Evolutionary conservation across 2,113 vertebrate species (phyloP).

Genomic region (Cisticola juncidis): DNA sequence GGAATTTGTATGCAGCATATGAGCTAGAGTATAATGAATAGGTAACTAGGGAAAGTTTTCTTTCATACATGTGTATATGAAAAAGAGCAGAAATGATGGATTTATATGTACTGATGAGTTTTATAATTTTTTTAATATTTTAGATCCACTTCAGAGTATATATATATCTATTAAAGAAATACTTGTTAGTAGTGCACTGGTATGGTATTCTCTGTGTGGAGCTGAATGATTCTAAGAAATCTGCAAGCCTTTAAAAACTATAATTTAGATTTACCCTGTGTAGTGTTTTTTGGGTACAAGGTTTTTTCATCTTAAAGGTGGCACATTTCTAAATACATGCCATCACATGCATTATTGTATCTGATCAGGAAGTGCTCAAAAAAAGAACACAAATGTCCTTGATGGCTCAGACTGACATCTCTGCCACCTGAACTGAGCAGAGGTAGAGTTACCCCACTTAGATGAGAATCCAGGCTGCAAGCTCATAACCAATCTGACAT

Average conservation of each 20-base stretch:
- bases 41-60: neutral
- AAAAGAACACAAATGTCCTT: neutral
- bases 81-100: neutral
- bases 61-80: neutral
- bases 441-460: neutral
- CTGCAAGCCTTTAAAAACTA: neutral
- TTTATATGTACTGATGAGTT: neutral
- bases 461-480: conserved; percentile 20
- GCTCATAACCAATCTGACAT: neutral
- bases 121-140: neutral
- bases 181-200: neutral
- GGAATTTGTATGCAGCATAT: neutral
- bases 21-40: neutral
- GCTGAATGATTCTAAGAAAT: neutral
- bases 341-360: neutral
- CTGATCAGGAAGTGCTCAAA: neutral
- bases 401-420: neutral
- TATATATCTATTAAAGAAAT: neutral
- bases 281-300: neutral
- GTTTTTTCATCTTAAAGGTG: neutral
- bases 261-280: neutral
- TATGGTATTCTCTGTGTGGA: neutral
- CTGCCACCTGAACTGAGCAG: neutral
- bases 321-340: neutral
- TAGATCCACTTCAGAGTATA: neutral